Evolutionary conservation across 1,140 invertebrate species (phyloP).

Genomic region (Musca domestica): DNA sequence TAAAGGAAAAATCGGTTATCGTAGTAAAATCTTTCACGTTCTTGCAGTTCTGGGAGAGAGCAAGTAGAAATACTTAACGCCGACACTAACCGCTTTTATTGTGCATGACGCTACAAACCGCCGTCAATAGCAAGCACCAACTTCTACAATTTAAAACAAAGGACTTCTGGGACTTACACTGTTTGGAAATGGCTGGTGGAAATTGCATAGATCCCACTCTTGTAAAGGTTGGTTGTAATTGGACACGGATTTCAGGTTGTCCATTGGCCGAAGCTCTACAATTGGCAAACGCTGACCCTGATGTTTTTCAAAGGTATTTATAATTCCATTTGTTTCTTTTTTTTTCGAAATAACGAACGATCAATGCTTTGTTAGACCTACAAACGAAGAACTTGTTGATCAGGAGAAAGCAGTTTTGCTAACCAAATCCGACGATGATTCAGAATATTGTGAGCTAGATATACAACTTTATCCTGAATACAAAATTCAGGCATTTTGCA

Average conservation of each 20-base stretch:
- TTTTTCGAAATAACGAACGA: not conserved
- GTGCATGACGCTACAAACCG: too few species aligned
- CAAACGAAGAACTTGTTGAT: slow-evolving; percentile 37
- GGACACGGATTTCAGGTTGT: slow-evolving; percentile 37
- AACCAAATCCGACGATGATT: slow-evolving; percentile 21
- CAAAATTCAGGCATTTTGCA: slow-evolving; percentile 44
- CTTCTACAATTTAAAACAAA: too few species aligned
- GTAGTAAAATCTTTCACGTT: too few species aligned
- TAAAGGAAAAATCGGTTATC: too few species aligned
- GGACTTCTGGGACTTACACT: too few species aligned
- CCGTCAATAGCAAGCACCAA: too few species aligned
- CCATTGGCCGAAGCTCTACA: slow-evolving; percentile 33
- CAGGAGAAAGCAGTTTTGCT: slow-evolving; percentile 40
- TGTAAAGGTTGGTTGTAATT: slow-evolving; percentile 34
- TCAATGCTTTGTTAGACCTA: slow-evolving; percentile 34
- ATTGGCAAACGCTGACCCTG: slow-evolving; percentile 35
- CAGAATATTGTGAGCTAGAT: slow-evolving; percentile 36
- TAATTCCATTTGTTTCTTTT: slow-evolving; percentile 26
- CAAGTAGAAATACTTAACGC: too few species aligned
- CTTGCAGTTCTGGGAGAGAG: too few species aligned
- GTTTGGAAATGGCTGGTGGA: too few species aligned
- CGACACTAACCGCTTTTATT: too few species aligned
- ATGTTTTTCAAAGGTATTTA: slow-evolving; percentile 44
- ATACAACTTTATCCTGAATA: slow-evolving; percentile 32
- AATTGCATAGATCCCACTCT: not conserved